These are phyloP conservation scores for Chaetodon trifascialis DNA, from an alignment of 2,113 vertebrate genomes.

Conservation along the genomic window DNA sequence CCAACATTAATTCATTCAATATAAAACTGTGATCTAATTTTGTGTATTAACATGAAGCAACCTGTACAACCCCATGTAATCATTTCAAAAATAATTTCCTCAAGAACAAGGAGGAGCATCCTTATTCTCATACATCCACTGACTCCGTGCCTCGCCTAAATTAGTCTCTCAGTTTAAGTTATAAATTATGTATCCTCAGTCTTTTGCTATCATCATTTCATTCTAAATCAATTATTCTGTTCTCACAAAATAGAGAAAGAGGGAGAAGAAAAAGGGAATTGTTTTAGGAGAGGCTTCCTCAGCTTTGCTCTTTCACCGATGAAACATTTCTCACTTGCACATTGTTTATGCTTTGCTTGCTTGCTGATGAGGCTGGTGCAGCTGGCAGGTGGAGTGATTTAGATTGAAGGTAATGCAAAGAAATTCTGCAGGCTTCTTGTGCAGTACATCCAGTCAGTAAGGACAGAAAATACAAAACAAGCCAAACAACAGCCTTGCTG, in stretches of 20 bases:
- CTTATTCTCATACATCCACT: not conserved
- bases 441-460: not conserved
- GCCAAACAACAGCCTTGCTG: not conserved
- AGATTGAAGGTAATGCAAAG: constrained; percentile 21
- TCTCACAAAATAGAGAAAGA: not conserved
- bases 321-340: constrained; percentile 46
- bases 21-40: not conserved
- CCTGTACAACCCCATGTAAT: not conserved
- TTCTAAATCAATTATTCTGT: not conserved
- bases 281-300: not conserved
- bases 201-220: not conserved
- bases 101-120: not conserved
- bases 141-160: not conserved
- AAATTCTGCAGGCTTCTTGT: constrained; percentile 3
- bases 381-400: constrained; percentile 22
- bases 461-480: constrained; percentile 6
- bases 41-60: not conserved
- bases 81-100: not conserved
- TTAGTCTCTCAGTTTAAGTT: not conserved
- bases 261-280: not conserved
- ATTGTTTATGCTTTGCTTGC: constrained; percentile 24
- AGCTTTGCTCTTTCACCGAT: constrained; percentile 8
- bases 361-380: constrained; percentile 12
- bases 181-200: not conserved
- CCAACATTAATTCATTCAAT: not conserved